These are phyloP conservation scores for Dorcus hopei DNA, from an alignment of 2,888 invertebrate genomes.

Conservation along the genomic window DNA sequence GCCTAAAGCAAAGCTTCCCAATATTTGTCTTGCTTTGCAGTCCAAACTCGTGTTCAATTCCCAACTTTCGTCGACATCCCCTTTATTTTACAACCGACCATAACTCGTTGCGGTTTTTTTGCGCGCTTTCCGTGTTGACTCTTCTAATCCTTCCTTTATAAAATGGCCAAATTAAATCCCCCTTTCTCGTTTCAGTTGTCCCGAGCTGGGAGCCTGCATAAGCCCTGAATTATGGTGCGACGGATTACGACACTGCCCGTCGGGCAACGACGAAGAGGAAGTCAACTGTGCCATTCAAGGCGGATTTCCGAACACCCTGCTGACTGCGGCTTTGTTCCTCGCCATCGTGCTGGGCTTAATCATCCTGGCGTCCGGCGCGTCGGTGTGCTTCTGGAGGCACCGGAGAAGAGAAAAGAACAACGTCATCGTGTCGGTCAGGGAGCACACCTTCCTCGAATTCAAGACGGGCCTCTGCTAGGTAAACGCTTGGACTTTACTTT, in stretches of 20 bases:
- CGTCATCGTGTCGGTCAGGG: constrained; percentile 47
- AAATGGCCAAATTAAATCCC: too few relatives aligned
- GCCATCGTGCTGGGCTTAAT: constrained; percentile 37
- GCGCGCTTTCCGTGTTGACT: too few relatives aligned
- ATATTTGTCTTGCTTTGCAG: too few relatives aligned
- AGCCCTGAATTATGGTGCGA: constrained; percentile 78
- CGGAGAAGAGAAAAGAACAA: constrained; percentile 44
- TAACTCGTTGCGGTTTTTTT: too few relatives aligned
- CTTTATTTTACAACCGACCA: too few relatives aligned
- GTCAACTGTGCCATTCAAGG: constrained; percentile 70
- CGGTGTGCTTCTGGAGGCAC: constrained; percentile 42
- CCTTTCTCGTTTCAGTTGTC: constrained; percentile 58
- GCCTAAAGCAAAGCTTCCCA: too few relatives aligned
- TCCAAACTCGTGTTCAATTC: too few relatives aligned
- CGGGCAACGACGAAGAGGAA: constrained; percentile 78
- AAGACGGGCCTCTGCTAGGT: constrained; percentile 47
- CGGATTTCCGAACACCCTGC: constrained; percentile 53
- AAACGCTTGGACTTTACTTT: not conserved
- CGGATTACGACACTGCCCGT: constrained; percentile 74
- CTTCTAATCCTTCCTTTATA: too few relatives aligned
- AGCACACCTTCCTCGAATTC: constrained; percentile 49
- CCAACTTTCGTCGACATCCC: too few relatives aligned
- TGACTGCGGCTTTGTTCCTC: constrained; percentile 33
- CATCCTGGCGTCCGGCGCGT: constrained; percentile 34
- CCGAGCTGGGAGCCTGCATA: constrained; percentile 78